These are phyloP conservation scores for Marasmarcha lunaedactyla DNA, from an alignment of 2,888 invertebrate genomes.

Conservation along the genomic window DNA sequence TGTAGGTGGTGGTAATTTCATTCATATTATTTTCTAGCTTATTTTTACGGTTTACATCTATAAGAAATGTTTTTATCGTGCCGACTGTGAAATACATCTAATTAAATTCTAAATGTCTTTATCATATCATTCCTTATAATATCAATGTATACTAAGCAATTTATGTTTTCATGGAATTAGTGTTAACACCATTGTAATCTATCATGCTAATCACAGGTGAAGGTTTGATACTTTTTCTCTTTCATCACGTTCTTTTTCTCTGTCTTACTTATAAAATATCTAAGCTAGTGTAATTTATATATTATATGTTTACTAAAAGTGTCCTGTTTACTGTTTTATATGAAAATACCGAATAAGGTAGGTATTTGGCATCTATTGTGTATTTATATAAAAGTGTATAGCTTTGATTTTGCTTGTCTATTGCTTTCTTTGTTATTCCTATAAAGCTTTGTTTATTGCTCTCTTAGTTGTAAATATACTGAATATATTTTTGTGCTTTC, in stretches of 20 bases:
- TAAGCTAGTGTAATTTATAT: conserved; percentile 10
- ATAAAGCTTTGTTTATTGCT: conserved; percentile 21
- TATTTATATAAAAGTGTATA: neutral
- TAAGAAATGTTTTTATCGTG: too few relatives aligned
- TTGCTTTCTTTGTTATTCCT: conserved; percentile 4
- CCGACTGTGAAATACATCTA: too few relatives aligned
- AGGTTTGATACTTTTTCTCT: conserved; percentile 59
- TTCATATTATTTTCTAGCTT: too few relatives aligned
- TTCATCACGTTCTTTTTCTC: conserved; percentile 23
- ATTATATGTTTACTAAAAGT: conserved; percentile 8
- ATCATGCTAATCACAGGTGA: conserved; percentile 48
- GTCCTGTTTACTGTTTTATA: neutral
- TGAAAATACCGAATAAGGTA: neutral
- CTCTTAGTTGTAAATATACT: conserved; percentile 28
- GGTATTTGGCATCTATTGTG: neutral
- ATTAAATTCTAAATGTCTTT: too few relatives aligned
- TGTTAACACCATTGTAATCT: too few relatives aligned
- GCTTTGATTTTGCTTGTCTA: neutral
- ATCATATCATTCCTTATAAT: too few relatives aligned
- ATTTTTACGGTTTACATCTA: too few relatives aligned
- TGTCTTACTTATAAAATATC: conserved; percentile 26
- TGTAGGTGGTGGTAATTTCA: too few relatives aligned
- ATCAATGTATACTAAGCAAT: too few relatives aligned
- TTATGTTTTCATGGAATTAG: too few relatives aligned
- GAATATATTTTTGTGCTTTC: too few relatives aligned